Evolutionary conservation across 2,113 vertebrate species (phyloP).

Genomic region (Choloepus hoffmanni): DNA sequence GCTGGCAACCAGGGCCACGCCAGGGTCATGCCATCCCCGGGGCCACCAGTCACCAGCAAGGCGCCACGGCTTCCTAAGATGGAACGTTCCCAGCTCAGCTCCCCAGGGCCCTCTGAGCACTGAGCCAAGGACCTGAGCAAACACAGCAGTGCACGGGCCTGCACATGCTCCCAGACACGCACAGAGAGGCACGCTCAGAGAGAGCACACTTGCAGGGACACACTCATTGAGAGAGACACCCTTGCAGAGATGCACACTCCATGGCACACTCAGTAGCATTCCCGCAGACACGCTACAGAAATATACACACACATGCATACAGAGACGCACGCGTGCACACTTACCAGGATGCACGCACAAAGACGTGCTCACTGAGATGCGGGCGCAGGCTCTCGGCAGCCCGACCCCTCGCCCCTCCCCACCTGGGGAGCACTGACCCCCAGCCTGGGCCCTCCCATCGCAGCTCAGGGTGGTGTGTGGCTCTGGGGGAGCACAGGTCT

Average conservation of each 20-base stretch:
- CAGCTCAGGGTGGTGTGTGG: neutral
- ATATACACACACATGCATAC: too few species aligned
- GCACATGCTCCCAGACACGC: neutral
- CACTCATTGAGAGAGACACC: too few species aligned
- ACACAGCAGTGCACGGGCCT: neutral
- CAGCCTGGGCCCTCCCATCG: neutral
- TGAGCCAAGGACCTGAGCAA: neutral
- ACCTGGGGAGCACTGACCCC: neutral
- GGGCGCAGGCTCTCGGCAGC: neutral
- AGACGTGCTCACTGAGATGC: neutral
- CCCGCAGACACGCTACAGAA: neutral
- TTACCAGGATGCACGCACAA: too few species aligned
- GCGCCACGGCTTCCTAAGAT: neutral
- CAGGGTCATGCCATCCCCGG: neutral
- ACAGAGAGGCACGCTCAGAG: rapidly evolving
- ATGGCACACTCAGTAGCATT: neutral
- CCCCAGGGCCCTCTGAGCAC: neutral
- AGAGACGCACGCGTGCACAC: neutral
- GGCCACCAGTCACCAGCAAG: neutral
- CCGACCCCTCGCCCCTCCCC: neutral
- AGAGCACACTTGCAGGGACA: too few species aligned
- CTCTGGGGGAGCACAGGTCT: neutral
- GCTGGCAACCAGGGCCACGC: neutral
- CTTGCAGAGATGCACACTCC: neutral
- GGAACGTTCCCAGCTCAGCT: too few species aligned